Evolutionary conservation across 2,888 invertebrate genomes (phyloP), one percentile per base, ranked within the genome.

Genomic region (Morpho achilles): DNA sequence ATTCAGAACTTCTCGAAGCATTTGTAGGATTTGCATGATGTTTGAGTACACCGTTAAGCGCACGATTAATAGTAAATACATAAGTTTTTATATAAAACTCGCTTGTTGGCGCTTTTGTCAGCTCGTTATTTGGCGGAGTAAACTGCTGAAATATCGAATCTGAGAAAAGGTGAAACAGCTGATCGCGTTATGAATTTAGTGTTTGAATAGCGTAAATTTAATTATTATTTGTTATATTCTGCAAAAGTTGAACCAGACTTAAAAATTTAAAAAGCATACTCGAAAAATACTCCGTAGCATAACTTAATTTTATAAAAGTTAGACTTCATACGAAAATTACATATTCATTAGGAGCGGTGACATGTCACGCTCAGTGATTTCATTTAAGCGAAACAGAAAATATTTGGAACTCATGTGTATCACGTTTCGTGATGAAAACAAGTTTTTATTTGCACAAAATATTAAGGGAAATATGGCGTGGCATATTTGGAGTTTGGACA

Each of bases 351-450:
- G 22, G 40, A 47, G 7, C 16, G 9, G 53, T 46, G 39, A 52
- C 39, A 45, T 23, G 51, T 8, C 8, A n/a, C 8, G 44, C 39
- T 40, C 53, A 47, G 46, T 53, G 53, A 46, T 53, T 53, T 53
- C 46, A 53, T 47, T 53, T 53, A 41, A 45, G 46, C 40, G 32
- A 41, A 53, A 53, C 53, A 41, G 41, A 22, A 46, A 47, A 53
- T 9, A 47, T 47, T 41, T 53, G 53, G 32, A 47, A 41, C 46
- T 47, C 53, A 46, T 47, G 41, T 40, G 46, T 46, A 47, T 47
- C 52, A 53, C 22, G 53, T n/a, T 46, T 41, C 46, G 22, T 41
- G 22, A 53, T 53, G 41, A 41, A 53, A 53, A 46, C 46, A 53
- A 22, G 53, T 47, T 46, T 45, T 46, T 53, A 45, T 53, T 53